Base-by-base conservation (phyloP, 2,797 vertebrate genomes). In the Heliangelus exortis region DNA sequence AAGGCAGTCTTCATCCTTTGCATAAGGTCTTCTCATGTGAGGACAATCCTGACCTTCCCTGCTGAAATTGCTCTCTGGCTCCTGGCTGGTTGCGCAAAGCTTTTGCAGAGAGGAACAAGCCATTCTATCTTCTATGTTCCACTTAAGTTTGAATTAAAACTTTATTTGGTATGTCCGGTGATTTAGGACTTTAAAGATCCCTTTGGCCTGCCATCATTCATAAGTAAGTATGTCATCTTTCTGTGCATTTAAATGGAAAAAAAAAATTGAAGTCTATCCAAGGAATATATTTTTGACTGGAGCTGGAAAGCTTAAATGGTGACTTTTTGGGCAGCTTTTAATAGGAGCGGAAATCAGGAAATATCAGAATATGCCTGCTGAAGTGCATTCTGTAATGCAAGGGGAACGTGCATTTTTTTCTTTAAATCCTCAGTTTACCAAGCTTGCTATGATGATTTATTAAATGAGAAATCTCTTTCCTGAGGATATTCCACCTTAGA, bases 261-360 rank as follows among this genome's bases (percentile, higher is more conserved):
- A 87, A 89, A 53, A 57, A 61, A 36, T 53, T 91, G 83, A 95
- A 93, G 59, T 69, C 31, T 79, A 74, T 96, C 87, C 80, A 93
- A 93, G 86, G 43, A 75, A 91, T 50, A 39, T 43, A 69, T 73
- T 92, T 94, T 90, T 86, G 47, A 75, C 59, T 50, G 31, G 15
- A 48, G 9, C 53, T 92, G 74, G 67, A 91, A 92, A 53, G 5
- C 54, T 91, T 69, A 69, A 76, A 41, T 21, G 45, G 71, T 69
- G 36, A 55, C 33, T 90, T 87, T 73, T 79, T 43, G 61, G 55
- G 34, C 47, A 16, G 36, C 29, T 88, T 92, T 92, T 93, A 92
- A 84, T 20, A 72, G 65, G 58, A 84, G 63, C 57, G 91, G 90
- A 93, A 84, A 92, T 84, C 57, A 61, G 59, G 47, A 93, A 89